These are phyloP conservation scores for Cephalopholis sonnerati DNA, from an alignment of 2,113 vertebrate genomes.

Conservation along the genomic window DNA sequence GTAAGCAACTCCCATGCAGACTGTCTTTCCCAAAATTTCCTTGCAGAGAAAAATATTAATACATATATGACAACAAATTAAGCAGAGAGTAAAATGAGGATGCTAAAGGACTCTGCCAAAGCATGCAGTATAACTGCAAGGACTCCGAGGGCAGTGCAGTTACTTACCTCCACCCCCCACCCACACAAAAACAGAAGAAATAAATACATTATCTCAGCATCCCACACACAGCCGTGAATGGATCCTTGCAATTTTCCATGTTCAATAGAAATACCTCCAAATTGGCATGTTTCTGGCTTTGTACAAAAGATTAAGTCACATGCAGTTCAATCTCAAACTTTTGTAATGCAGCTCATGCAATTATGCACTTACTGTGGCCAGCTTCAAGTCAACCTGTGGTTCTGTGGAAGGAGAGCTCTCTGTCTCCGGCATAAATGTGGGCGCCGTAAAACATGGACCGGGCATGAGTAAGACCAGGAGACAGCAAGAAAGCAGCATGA, in stretches of 20 bases:
- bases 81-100: background rate
- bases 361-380: constrained; percentile 84
- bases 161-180: constrained; percentile 53
- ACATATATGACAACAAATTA: background rate
- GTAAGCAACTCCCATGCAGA: background rate
- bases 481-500: constrained; percentile 64
- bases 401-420: constrained; percentile 54
- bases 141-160: constrained; percentile 34
- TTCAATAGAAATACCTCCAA: constrained; percentile 15
- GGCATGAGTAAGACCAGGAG: constrained; percentile 59
- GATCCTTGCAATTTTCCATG: background rate
- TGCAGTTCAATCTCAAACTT: constrained; percentile 39
- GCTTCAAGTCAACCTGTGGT: constrained; percentile 73
- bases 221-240: background rate
- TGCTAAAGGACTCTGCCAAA: constrained; percentile 12
- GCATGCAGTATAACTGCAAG: background rate
- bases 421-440: constrained; percentile 55
- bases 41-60: background rate
- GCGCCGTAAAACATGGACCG: constrained; percentile 61
- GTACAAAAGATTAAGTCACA: constrained; percentile 30
- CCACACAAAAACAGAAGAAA: constrained; percentile 48
- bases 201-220: constrained; percentile 29
- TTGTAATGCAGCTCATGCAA: constrained; percentile 50
- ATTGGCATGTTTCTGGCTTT: constrained; percentile 1
- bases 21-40: background rate